A percentile compares a stretch with the other conserved stretches of the same genome.
These are phyloP conservation scores for Cervus canadensis DNA, from an alignment of 2,113 vertebrate genomes.

Conservation along the genomic window DNA sequence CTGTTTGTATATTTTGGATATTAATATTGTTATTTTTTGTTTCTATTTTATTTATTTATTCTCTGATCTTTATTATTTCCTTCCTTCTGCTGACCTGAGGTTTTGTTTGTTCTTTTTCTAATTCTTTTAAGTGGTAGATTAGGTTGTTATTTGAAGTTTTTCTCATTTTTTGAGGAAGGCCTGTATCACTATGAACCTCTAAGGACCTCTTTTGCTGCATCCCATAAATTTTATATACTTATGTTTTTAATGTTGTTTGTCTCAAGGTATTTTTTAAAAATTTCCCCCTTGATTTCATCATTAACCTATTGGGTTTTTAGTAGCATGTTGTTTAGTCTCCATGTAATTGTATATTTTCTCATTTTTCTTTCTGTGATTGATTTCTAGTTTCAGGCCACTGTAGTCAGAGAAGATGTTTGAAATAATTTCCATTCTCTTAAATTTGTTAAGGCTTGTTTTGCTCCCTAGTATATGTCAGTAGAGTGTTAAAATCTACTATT, in stretches of 20 bases:
- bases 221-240: not conserved
- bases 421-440: not conserved
- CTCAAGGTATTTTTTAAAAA: not conserved
- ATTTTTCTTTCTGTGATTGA: not conserved
- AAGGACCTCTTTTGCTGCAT: not conserved
- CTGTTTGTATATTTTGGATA: not conserved
- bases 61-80: not conserved
- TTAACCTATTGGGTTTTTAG: not conserved
- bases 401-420: not conserved
- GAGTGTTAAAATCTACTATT: not conserved
- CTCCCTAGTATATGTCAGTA: not conserved
- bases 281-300: not conserved
- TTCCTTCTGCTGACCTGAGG: not conserved
- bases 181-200: not conserved
- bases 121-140: not conserved
- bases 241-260: not conserved
- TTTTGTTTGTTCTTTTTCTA: not conserved
- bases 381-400: not conserved
- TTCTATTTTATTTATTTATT: not conserved
- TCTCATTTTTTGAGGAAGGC: not conserved
- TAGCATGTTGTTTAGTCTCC: not conserved
- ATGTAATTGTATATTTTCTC: not conserved
- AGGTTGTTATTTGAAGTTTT: not conserved
- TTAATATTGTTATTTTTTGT: not conserved
- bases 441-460: not conserved